Conservation (phyloP, 2,797 vertebrate species). For the Acrossocheilus wenchowensis region DNA sequence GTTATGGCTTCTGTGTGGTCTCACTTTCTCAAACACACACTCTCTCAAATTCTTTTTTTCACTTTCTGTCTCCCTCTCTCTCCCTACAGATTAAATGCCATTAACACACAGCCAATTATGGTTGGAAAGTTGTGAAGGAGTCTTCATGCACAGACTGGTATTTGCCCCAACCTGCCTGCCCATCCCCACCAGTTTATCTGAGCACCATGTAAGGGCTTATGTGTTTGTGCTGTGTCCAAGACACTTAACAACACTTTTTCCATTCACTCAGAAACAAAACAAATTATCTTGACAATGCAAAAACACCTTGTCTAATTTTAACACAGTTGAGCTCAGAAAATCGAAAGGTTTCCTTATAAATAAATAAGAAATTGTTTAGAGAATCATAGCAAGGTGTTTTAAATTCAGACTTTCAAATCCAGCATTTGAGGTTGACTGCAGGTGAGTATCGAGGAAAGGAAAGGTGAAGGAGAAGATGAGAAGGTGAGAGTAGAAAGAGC, state of each 20-base stretch:
- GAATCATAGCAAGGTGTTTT: neutral
- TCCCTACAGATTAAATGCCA: slow-evolving; percentile 49
- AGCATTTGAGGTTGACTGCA: neutral
- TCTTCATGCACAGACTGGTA: slow-evolving; percentile 59
- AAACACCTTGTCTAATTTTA: neutral
- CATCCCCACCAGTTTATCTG: slow-evolving; percentile 37
- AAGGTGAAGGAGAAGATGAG: slow-evolving; percentile 26
- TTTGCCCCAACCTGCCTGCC: slow-evolving; percentile 74
- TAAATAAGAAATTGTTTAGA: neutral
- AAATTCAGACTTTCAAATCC: slow-evolving; percentile 22
- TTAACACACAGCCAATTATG: slow-evolving; percentile 73
- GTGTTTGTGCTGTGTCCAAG: slow-evolving; percentile 38
- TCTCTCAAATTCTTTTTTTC: slow-evolving; percentile 35
- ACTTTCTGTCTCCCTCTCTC: slow-evolving; percentile 60
- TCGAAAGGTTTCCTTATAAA: neutral
- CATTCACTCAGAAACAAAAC: slow-evolving; percentile 11
- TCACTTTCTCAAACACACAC: slow-evolving; percentile 55
- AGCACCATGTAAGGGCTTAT: neutral
- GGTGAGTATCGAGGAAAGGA: slow-evolving; percentile 2
- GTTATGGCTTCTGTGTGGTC: slow-evolving; percentile 66
- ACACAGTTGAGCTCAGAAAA: neutral
- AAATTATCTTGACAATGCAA: neutral
- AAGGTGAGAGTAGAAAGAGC: slow-evolving; percentile 9
- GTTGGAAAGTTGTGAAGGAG: slow-evolving; percentile 65
- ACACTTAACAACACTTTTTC: slow-evolving; percentile 18